A percentile compares a stretch with the other conserved stretches of the same genome.
phyloP scores from a whole-genome alignment of 2,113 vertebrate species.

The Astur gentilis region DNA sequence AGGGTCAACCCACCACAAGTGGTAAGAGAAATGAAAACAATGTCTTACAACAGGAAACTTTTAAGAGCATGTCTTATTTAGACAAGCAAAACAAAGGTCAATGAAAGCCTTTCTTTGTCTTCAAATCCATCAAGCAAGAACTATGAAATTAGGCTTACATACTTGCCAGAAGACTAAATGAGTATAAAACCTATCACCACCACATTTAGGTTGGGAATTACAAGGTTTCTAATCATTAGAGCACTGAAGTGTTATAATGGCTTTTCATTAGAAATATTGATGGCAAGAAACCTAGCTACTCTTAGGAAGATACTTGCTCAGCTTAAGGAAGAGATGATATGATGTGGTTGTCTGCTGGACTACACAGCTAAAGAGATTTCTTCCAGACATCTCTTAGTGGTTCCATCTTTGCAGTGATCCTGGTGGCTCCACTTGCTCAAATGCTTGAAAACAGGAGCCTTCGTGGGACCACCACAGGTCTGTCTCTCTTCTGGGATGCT shows the following conservation, averaged over 20 bases:
- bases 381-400: background rate
- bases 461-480: background rate
- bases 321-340: background rate
- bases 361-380: background rate
- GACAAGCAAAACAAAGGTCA: background rate
- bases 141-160: background rate
- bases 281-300: background rate
- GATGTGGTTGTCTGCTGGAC: background rate
- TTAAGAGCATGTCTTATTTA: background rate
- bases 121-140: background rate
- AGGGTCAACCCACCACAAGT: background rate
- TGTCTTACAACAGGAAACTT: background rate
- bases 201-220: background rate
- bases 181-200: background rate
- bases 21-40: background rate
- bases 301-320: background rate
- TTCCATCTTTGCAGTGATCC: background rate
- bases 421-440: background rate
- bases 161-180: background rate
- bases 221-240: background rate
- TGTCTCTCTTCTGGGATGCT: fast-evolving
- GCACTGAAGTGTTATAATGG: background rate
- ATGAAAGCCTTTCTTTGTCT: background rate
- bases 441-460: background rate
- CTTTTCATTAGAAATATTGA: background rate